These are phyloP conservation scores for Cetoscarus ocellatus DNA, from an alignment of 2,797 vertebrate species.

Conservation along the genomic window DNA sequence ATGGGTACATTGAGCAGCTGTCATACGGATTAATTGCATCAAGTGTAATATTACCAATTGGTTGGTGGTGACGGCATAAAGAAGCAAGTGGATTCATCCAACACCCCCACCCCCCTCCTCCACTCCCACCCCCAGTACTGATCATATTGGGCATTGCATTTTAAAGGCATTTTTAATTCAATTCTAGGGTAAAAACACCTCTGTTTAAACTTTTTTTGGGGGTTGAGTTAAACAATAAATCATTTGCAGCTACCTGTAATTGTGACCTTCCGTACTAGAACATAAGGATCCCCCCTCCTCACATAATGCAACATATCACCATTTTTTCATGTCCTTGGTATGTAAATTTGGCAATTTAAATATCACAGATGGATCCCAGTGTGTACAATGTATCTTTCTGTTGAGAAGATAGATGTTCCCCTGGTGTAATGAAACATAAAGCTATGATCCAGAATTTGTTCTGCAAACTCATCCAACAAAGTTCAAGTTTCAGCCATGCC, in stretches of 20 bases:
- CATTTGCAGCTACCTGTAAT: constrained; percentile 20
- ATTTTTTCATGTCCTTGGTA: background rate
- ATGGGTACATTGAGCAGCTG: too few species aligned
- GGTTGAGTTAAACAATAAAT: too few species aligned
- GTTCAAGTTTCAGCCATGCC: constrained; percentile 26
- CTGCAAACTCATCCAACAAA: constrained; percentile 35
- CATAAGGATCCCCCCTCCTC: constrained; percentile 14
- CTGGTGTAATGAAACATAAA: constrained; percentile 17
- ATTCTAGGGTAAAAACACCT: too few species aligned
- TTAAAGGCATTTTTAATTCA: too few species aligned
- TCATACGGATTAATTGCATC: too few species aligned
- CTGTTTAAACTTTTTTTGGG: too few species aligned
- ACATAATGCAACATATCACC: constrained; percentile 10
- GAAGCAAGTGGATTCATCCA: too few species aligned
- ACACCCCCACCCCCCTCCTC: too few species aligned
- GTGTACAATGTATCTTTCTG: constrained; percentile 6
- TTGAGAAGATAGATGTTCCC: constrained; percentile 9
- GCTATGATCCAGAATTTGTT: constrained; percentile 33
- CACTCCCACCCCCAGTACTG: too few species aligned
- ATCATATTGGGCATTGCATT: too few species aligned
- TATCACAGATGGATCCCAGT: constrained; percentile 10
- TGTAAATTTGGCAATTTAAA: constrained; percentile 11
- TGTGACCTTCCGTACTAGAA: background rate
- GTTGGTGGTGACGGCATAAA: too few species aligned
- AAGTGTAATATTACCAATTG: too few species aligned